Conservation (phyloP, 2,888 invertebrate genomes). For the Myopa tessellatipennis region DNA sequence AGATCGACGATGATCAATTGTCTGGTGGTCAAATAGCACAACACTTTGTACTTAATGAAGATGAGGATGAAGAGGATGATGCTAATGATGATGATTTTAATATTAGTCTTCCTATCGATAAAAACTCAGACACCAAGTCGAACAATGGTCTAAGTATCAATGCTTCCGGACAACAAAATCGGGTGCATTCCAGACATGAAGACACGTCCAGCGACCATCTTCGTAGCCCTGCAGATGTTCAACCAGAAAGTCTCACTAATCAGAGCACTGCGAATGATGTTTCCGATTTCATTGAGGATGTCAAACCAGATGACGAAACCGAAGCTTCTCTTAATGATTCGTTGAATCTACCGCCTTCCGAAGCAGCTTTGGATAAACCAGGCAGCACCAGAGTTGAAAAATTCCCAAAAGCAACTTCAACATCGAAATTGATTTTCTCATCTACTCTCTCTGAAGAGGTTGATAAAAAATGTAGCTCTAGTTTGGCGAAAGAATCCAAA, state of each 20-base stretch:
- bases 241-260: constrained; percentile 57
- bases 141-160: neutral
- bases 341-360: constrained; percentile 16
- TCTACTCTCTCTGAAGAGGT: neutral
- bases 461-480: neutral
- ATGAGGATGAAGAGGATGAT: constrained; percentile 52
- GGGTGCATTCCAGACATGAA: neutral
- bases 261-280: constrained; percentile 67
- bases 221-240: constrained; percentile 10
- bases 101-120: constrained; percentile 54
- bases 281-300: constrained; percentile 64
- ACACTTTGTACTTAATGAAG: constrained; percentile 62
- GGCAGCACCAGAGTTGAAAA: neutral
- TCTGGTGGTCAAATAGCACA: constrained; percentile 64
- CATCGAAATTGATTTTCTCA: neutral
- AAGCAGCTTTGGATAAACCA: neutral
- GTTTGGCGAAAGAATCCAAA: neutral
- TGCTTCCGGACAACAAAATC: neutral
- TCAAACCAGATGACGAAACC: constrained; percentile 41
- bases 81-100: constrained; percentile 53
- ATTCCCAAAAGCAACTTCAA: neutral
- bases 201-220: neutral
- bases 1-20: constrained; percentile 64
- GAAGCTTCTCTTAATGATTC: constrained; percentile 2
- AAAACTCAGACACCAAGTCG: constrained; percentile 45